Evolutionary conservation across 2,113 vertebrate species (phyloP).

Genomic region (Halichoerus grypus): DNA sequence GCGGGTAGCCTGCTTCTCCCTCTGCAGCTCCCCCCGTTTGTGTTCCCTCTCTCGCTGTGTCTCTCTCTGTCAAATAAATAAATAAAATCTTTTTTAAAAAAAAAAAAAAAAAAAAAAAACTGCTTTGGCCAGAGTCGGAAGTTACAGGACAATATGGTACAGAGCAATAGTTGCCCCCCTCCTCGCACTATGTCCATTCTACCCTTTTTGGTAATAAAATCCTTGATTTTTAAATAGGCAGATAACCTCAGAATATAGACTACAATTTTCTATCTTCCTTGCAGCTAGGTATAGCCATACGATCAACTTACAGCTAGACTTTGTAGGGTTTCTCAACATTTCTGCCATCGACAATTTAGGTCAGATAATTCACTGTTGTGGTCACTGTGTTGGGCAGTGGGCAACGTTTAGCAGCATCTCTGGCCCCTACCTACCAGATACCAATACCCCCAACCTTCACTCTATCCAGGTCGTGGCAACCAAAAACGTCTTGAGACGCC

Average conservation of each 20-base stretch:
- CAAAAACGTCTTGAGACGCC: neutral
- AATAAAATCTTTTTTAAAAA: too few species aligned
- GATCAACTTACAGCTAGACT: neutral
- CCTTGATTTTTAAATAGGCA: neutral
- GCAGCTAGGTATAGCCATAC: neutral
- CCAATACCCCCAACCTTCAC: neutral
- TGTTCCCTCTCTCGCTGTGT: too few species aligned
- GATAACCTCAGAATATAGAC: neutral
- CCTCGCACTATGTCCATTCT: neutral
- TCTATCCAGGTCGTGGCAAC: neutral
- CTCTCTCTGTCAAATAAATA: too few species aligned
- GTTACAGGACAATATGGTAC: neutral
- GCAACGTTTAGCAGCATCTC: neutral
- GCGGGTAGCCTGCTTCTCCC: too few species aligned
- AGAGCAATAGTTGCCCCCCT: neutral
- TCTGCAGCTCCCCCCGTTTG: too few species aligned
- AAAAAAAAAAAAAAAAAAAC: too few species aligned
- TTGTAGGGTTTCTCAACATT: neutral
- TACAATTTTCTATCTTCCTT: neutral
- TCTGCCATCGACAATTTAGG: neutral
- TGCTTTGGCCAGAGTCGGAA: neutral
- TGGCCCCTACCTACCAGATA: neutral
- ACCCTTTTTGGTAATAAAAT: neutral
- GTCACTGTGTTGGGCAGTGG: neutral
- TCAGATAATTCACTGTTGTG: neutral